Percentiles rank a stretch among this genome's conserved stretches.
phyloP scores from a whole-genome alignment of 2,797 vertebrate genomes.

The Siniperca undulata region DNA sequence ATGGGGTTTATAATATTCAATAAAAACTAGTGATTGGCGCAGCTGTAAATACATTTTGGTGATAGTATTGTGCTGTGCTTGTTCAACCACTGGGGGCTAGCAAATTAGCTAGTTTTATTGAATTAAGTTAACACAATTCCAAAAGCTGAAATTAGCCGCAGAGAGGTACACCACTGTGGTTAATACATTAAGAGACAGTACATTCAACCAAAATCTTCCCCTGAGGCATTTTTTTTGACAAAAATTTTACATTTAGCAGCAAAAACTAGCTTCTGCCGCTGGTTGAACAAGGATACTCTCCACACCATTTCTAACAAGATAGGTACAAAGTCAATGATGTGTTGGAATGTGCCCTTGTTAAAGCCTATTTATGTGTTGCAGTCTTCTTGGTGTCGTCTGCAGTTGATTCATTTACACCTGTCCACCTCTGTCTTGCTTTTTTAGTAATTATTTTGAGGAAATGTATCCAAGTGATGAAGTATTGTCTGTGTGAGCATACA shows the following conservation, averaged over 20 bases:
- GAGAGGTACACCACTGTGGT: not conserved
- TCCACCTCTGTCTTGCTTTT: not conserved
- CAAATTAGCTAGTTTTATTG: not conserved
- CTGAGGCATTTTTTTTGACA: not conserved
- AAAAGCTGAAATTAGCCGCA: not conserved
- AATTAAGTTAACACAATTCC: not conserved
- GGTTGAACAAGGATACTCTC: not conserved
- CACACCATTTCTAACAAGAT: not conserved
- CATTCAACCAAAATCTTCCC: not conserved
- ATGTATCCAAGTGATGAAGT: conserved; percentile 10
- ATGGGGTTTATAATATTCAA: not conserved
- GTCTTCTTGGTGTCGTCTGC: not conserved
- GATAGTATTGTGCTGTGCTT: not conserved
- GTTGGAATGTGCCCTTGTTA: not conserved
- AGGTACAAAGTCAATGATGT: not conserved
- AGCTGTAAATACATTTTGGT: not conserved
- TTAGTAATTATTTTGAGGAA: not conserved
- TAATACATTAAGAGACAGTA: not conserved
- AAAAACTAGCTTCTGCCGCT: not conserved
- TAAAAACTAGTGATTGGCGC: not conserved
- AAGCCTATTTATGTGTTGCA: not conserved
- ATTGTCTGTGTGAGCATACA: conserved; percentile 1
- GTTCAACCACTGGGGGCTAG: not conserved
- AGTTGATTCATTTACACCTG: not conserved
- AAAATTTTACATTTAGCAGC: too few species aligned